Percentiles rank a stretch among this genome's conserved stretches.
Evolutionary conservation across 2,888 invertebrate genomes (phyloP).

Genomic region (Callyntrura sp.): DNA sequence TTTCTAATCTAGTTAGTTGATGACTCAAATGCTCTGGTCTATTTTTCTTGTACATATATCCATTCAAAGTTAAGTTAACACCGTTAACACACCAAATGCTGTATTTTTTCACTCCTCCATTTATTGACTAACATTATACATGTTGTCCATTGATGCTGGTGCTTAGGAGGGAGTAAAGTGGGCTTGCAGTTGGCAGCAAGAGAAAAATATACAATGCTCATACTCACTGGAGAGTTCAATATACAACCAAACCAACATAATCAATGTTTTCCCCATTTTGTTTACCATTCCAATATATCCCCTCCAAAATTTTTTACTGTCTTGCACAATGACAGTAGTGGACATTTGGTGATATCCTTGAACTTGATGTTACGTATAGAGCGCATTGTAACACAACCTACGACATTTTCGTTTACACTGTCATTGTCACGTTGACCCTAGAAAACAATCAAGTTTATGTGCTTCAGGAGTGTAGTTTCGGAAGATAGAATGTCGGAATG

Average conservation of each 20-base stretch:
- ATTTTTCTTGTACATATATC: too few relatives aligned
- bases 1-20: slow-evolving; percentile 83
- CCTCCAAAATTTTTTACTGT: not conserved
- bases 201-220: not conserved
- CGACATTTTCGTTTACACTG: slow-evolving; percentile 34
- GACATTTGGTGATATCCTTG: slow-evolving; percentile 59
- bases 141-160: not conserved
- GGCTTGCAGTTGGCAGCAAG: not conserved
- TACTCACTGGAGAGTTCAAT: not conserved
- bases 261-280: slow-evolving; percentile 11
- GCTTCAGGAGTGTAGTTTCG: slow-evolving; percentile 8
- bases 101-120: not conserved
- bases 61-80: too few relatives aligned
- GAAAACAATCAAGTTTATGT: slow-evolving; percentile 54
- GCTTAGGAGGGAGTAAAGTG: not conserved
- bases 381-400: not conserved
- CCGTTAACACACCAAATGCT: too few relatives aligned
- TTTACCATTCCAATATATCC: not conserved
- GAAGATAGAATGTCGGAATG: not conserved
- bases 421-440: slow-evolving; percentile 56
- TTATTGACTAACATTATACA: slow-evolving; percentile 3
- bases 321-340: too few relatives aligned
- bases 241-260: not conserved
- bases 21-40: slow-evolving; percentile 71
- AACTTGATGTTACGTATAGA: slow-evolving; percentile 59